Evolutionary conservation across 2,113 vertebrate species (phyloP), one percentile per base, ranked within the genome.

Genomic region (Prionailurus bengalensis): DNA sequence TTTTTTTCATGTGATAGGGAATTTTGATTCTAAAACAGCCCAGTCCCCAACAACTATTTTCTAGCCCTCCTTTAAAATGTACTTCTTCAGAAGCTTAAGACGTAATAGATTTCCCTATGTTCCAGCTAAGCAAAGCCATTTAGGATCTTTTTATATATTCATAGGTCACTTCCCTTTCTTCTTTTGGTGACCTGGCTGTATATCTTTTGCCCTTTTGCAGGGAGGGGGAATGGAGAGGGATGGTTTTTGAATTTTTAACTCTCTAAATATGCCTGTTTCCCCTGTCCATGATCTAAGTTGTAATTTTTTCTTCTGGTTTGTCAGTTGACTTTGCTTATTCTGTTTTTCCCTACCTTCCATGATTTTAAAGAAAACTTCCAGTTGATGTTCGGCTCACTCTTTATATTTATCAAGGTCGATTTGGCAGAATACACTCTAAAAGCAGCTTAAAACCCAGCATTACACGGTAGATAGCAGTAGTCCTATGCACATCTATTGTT

Each of bases 341-440:
- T 92, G 2, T 84, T 42, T 76, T 39, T 39, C 33, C 4, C 33
- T 55, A 1, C 58, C 6, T 74, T 94, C 19, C 10, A 84, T 66
- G 29, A 74, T 68, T 94, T 95, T 80, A 94, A 84, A 66, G 42
- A 86, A 45, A 95, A 87, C 71, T 73, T 91, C 55, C 71, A 25
- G 25, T 51, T 63, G 39, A 68, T 87, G 0, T 73, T 36, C 68
- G 31, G 36, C 27, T 95, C 2, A 39, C 2, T 90, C n/a, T 65
- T 87, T 65, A 42, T 63, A 12, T 17, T 55, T 92, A 36, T 82
- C 45, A 83, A 90, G 25, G 21, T 76, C 88, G 76, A 55, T 66
- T 21, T 83, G 68, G 10, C 17, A 88, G 10, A 80, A 55, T 33
- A 83, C 4, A 82, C 3, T 55, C 65, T 63, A 19, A 70, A 74